Conservation (phyloP, 2,113 vertebrate genomes). For the Oenanthe oenanthe region DNA sequence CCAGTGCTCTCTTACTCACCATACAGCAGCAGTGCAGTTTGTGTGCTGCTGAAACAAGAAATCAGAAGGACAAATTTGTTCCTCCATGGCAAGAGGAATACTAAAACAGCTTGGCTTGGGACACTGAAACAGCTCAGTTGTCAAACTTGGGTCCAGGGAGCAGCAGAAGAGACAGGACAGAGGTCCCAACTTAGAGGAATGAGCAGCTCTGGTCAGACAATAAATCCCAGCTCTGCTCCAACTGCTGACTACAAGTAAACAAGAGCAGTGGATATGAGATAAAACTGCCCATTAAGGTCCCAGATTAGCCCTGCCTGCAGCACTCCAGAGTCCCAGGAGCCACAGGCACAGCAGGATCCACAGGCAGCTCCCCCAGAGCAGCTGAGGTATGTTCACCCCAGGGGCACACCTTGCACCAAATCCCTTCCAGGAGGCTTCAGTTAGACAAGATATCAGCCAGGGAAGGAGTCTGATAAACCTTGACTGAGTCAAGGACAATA, state of each 20-base stretch:
- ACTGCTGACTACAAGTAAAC: neutral
- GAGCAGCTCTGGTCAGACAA: neutral
- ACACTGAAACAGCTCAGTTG: neutral
- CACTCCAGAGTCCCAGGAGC: fast-evolving
- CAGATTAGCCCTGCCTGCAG: neutral
- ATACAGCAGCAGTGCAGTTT: neutral
- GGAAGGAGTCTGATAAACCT: neutral
- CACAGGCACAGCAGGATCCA: neutral
- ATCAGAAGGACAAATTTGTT: neutral
- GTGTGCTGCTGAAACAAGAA: neutral
- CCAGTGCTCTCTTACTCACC: fast-evolving
- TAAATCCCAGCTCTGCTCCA: neutral
- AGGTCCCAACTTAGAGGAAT: neutral
- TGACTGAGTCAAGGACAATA: neutral
- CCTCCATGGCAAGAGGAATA: neutral
- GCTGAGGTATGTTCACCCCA: neutral
- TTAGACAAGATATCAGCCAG: neutral
- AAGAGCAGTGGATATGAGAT: neutral
- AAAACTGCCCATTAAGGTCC: neutral
- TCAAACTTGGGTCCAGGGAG: neutral
- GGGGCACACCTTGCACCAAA: neutral
- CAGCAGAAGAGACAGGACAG: neutral
- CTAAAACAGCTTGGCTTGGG: neutral
- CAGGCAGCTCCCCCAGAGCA: neutral
- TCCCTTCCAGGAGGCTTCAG: neutral